These are phyloP conservation scores for Leptonema lineaticorne DNA, from an alignment of 1,140 invertebrate species.

Conservation along the genomic window DNA sequence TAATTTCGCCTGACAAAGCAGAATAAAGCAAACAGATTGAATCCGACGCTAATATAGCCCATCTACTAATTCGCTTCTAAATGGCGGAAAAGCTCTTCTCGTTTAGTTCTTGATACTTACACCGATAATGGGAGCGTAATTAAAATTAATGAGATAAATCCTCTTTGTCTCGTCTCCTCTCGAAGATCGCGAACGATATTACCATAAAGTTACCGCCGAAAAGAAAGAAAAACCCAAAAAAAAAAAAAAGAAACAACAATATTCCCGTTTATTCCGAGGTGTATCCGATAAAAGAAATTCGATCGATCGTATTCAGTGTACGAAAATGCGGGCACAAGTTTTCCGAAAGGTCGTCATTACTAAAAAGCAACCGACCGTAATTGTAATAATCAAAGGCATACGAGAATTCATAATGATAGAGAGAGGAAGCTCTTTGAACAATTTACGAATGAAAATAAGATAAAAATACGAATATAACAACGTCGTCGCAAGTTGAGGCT, in stretches of 20 bases:
- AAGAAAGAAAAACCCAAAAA: no score
- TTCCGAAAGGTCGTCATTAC: slow-evolving; percentile 18
- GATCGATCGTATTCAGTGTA: no score
- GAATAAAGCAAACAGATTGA: slow-evolving; percentile 29
- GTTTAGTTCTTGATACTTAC: slow-evolving; percentile 20
- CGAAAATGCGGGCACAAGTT: no score
- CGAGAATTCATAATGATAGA: slow-evolving; percentile 18
- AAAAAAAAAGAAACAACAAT: no score
- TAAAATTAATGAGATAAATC: slow-evolving; percentile 25
- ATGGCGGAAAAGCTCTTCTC: slow-evolving; percentile 24
- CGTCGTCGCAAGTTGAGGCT: no score
- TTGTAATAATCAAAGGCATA: slow-evolving; percentile 27
- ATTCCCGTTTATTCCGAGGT: no score
- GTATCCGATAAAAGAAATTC: no score
- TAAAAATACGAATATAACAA: no score
- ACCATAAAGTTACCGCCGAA: no score
- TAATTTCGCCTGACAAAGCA: slow-evolving; percentile 22
- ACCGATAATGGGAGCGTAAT: slow-evolving; percentile 22
- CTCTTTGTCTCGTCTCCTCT: slow-evolving; percentile 9
- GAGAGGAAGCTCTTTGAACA: slow-evolving; percentile 27
- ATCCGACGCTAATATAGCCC: slow-evolving; percentile 24
- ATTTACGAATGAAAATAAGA: slow-evolving; percentile 1
- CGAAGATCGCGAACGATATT: no score
- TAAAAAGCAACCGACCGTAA: slow-evolving; percentile 4
- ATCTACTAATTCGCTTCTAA: slow-evolving; percentile 14